Conservation (phyloP, 1,140 invertebrate genomes). For the Helicoverpa armigera region DNA sequence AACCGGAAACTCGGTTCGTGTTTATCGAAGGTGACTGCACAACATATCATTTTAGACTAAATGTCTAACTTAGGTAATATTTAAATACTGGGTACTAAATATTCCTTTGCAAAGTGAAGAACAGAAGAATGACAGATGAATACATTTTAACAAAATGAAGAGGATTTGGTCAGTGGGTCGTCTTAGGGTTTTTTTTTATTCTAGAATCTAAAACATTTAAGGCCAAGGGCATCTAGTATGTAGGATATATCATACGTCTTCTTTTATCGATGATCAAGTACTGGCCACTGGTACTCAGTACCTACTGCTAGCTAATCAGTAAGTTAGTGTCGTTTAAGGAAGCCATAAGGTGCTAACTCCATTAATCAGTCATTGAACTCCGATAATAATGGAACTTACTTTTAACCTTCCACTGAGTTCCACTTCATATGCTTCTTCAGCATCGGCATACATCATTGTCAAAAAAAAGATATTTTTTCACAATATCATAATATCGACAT, state of each 20-base stretch:
- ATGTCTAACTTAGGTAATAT: too few species aligned
- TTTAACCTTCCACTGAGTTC: conserved; percentile 51
- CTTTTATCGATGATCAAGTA: background rate
- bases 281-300: too few species aligned
- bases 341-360: background rate
- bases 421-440: conserved; percentile 57
- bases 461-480: conserved; percentile 2
- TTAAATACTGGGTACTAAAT: too few species aligned
- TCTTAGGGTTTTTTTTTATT: too few species aligned
- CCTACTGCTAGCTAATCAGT: background rate
- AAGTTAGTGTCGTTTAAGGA: background rate
- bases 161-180: too few species aligned
- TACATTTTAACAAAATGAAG: too few species aligned
- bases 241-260: background rate
- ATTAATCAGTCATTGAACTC: conserved; percentile 4
- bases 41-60: too few species aligned
- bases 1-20: background rate
- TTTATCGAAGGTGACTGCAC: background rate
- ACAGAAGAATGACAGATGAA: too few species aligned
- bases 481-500: background rate
- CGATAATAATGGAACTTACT: conserved; percentile 50
- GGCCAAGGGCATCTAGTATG: too few species aligned
- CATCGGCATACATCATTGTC: conserved; percentile 56
- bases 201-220: too few species aligned
- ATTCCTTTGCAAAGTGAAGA: too few species aligned